Evolutionary conservation across 2,113 vertebrate genomes (phyloP), one percentile per base, ranked within the genome.

Genomic region (Rhinoderma darwinii): DNA sequence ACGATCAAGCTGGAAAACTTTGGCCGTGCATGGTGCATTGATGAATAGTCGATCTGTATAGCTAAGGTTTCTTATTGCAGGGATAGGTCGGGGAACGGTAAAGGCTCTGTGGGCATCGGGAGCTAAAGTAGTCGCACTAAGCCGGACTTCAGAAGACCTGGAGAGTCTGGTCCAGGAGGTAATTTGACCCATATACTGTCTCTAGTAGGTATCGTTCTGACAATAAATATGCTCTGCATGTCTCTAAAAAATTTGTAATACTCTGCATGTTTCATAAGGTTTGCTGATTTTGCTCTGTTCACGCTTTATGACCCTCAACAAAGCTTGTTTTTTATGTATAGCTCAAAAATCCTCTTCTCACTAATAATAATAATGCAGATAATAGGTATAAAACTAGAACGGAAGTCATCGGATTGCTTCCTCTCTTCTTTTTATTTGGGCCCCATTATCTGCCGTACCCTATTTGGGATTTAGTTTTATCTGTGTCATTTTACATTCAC

Each of bases 41-140:
- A 66, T 32, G 27, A 1, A 32, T 66, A 27, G 61, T 22, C 84
- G 18, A 14, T 30, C 30, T 75, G 54, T 11, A 1, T 27, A 51
- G 11, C 82, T 51, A 47, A 15, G 25, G 11, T 0, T 89, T 63
- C 74, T 37, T 18, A 2, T 66, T 32, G 10, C 93, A 98, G 98
- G 98, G 35, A 99, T 99, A 32, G 97, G 98, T 0, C 93, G 96
- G 88, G 93, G 94, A 66, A 95, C 93, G 0, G 96, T 93, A 22
- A 91, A 93, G 87, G 95, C 96, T 68, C 91, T 99, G 90, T 93
- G 92, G 72, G 89, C 80, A 43, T 92, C 92, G 7, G 97, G 97
- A 47, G 96, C 95, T 43, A 92, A 93, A 30, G 97, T 99, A 56
- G 93, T 92, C 0, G 97, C 97, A 0, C 91, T 99, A 90, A 98